A percentile compares a stretch with the other conserved stretches of the same genome.
Conservation (phyloP, 2,113 vertebrate species). For the Dromiciops gliroides region DNA sequence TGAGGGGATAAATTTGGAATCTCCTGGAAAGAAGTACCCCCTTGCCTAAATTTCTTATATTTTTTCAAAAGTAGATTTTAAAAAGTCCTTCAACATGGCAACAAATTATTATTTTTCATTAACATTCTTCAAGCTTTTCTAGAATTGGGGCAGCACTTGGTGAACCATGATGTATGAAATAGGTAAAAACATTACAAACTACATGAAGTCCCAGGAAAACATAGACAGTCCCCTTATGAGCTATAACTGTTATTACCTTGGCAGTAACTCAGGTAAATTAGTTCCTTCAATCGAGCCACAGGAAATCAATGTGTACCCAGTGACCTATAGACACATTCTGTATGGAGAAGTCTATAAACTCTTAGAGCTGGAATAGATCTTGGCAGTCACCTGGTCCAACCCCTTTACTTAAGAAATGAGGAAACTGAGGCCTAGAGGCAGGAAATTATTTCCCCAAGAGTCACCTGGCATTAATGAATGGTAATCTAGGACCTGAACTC, state of each 20-base stretch:
- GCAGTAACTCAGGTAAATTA: not conserved
- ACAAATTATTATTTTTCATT: not conserved
- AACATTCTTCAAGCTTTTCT: slow-evolving; percentile 25
- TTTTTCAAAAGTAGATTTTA: not conserved
- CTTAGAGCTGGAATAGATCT: not conserved
- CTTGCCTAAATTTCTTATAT: not conserved
- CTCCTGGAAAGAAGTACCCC: not conserved
- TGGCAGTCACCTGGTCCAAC: not conserved
- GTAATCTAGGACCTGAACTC: not conserved
- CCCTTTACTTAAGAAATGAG: not conserved
- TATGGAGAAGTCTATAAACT: not conserved
- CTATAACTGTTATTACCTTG: not conserved
- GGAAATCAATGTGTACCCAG: not conserved
- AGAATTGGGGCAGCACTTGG: not conserved
- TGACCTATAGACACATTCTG: not conserved
- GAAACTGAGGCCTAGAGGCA: not conserved
- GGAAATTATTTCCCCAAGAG: not conserved
- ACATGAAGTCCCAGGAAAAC: not conserved
- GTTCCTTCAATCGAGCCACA: not conserved
- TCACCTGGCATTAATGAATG: not conserved
- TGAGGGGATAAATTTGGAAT: slow-evolving; percentile 10
- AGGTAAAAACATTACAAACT: not conserved
- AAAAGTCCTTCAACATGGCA: not conserved
- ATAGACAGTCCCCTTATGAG: not conserved
- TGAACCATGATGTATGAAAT: not conserved